Evolutionary conservation across 2,888 invertebrate genomes (phyloP), one percentile per base, ranked within the genome.

Genomic region (Troides helena): DNA sequence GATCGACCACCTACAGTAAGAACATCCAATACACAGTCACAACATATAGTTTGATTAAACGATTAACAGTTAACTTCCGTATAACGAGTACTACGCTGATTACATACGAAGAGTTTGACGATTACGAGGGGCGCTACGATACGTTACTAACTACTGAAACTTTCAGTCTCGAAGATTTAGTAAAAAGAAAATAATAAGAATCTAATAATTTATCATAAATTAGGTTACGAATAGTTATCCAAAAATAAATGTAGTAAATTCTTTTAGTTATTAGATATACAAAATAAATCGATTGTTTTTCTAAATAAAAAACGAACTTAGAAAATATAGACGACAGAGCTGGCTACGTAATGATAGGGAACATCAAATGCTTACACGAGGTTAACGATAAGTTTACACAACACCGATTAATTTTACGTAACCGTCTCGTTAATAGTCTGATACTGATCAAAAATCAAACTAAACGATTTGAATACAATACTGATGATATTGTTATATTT

Each of bases 1-100:
- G 75, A 72, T 73, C 74, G 72, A 70, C 74, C 77, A 76, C 68
- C 71, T 75, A 73, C 73, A 71, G 71, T 70, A 72, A 72, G 71
- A 74, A 76, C 75, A 71, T 70, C 50, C 62, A 71, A 53, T 69
- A 77, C 71, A 74, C 69, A 14, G 43, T 17, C 53, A 74, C 70
- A 69, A 75, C 69, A 74, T 65, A 69, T 68, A 60, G 56, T 50
- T 69, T 50, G 46, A 46, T 46, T 36, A 50, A 62, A 14, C 21
- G 39, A 67, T 18, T 43, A 65, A 58, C 62, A 58, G 57, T 62
- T 59, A 23, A 58, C 30, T 30, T 36, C 21, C 53, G 43, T 17
- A 53, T 67, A 25, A 43, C 61, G 12, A n/a, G 10, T 39, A 53
- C 23, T 68, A 63, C 18, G 17, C 21, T 50, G 62, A 63, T 62